Base-by-base conservation (phyloP, 1,140 invertebrate species). In the Drosophila pachea region DNA sequence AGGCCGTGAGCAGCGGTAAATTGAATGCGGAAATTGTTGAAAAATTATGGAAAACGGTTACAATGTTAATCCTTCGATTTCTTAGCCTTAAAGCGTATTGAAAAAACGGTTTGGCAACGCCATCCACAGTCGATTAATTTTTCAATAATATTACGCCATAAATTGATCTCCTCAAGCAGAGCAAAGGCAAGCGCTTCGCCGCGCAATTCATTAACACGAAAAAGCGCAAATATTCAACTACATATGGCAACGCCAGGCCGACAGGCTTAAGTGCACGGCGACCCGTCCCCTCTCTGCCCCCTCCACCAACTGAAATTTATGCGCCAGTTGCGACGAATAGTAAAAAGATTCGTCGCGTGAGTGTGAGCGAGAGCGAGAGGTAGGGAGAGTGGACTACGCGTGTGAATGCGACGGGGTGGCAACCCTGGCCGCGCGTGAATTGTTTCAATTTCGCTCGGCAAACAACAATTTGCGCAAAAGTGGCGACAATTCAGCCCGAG, bases 361-460 rank as follows among this genome's bases (percentile, higher is more conserved):
- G 45, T 32, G 22, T 42, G 12, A 22, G 22, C 22, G 22, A 22
- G 22, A 22, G 22, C 22, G 22, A 22, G 22, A 22, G 22, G 22
- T 1, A 22, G 22, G 22, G 22, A 22, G 22, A 22, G 22, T 22
- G 22, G 22, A 22, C 22, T 32, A 22, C 7, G 5, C 14, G 56
- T 33, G 29, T 43, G 32, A 36, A 12, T 32, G 6, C 2, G 4
- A n/a, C 0, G 33, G 47, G 12, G 16, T 48, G 63, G 60, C 48
- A 32, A 56, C 53, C 14, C 62, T 65, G 62, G 22, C 36, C 66
- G 68, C 22, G 22, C 60, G 59, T 45, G 49, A 78, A 82, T 78
- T 78, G 78, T 84, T 82, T 83, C 75, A 75, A 82, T 78, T 82
- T 78, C 74, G 61, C 61, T 55, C 47, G 55, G 78, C 75, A 83